Evolutionary conservation across 2,113 vertebrate species (phyloP), one percentile per base, ranked within the genome.

Genomic region (Okapia johnstoni): DNA sequence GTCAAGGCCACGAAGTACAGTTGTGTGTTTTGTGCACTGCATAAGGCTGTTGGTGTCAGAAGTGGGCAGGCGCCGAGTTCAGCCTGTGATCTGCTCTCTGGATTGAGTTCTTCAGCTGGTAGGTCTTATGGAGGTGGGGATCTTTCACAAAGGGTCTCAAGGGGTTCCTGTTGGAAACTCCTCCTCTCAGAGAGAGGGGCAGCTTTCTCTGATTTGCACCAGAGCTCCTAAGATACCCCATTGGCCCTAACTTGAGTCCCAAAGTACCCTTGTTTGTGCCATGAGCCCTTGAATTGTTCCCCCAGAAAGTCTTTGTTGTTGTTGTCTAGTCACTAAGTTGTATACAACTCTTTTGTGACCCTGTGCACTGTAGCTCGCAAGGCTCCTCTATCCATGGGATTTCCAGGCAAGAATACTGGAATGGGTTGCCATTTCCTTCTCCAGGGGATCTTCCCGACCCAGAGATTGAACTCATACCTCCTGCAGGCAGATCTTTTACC

Each of bases 311-410:
- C 43, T 85, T 8, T 76, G 52, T 58, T 70, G 4, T 52, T 6
- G 66, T 13, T 73, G 66, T 23, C n/a, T 25, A 73, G 70, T 25
- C 36, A 25, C 36, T 25, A 25, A 40, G 11, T 43, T 13, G 21
- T 13, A 25, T 14, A 6, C 23, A 36, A 25, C 36, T 43, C 21
- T 43, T 43, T 25, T 6, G 70, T 25, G 70, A 43, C 23, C 21
- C 36, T 43, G 14, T 43, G 36, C 10, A 2, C 70, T 43, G 3
- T 14, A 26, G 70, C 70, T 0, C 12, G 0, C 70, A 36, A 14
- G 70, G 36, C 14, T 43, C 36, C 21, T 43, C 70, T 25, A 3
- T 26, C 70, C 36, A 43, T 73, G 70, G 21, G 21, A 40, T 73
- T 43, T 25, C 36, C 70, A 43, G 36, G 11, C 21, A 43, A 43